Conservation (phyloP, 2,797 vertebrate species). For the Euphonia xanthogaster region DNA sequence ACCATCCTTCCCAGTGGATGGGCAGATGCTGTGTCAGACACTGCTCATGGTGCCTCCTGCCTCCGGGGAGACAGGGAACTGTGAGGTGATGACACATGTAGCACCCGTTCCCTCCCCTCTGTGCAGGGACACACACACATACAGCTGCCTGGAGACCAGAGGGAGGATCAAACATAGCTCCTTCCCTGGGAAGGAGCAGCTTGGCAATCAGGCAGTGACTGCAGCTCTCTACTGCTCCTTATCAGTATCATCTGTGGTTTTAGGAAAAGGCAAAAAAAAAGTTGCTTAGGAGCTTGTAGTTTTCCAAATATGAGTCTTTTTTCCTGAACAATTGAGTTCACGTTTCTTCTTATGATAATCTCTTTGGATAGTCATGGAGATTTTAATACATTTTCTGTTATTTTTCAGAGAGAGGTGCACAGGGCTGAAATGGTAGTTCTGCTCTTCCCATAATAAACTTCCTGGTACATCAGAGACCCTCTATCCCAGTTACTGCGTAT, state of each 20-base stretch:
- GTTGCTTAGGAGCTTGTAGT: neutral
- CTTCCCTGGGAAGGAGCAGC: neutral
- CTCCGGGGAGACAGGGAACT: neutral
- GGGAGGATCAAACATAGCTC: neutral
- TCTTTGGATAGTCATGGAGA: neutral
- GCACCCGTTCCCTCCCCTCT: neutral
- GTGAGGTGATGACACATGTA: neutral
- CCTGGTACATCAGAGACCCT: neutral
- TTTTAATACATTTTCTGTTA: neutral
- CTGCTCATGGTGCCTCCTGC: neutral
- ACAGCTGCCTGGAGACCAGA: neutral
- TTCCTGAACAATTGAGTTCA: neutral
- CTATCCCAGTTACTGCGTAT: neutral
- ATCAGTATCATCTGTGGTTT: neutral
- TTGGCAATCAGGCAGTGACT: neutral
- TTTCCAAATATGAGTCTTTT: neutral
- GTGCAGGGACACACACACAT: neutral
- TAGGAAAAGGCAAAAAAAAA: neutral
- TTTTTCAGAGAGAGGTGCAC: neutral
- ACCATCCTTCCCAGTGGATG: fast-evolving
- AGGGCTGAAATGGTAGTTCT: neutral
- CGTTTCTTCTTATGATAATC: neutral
- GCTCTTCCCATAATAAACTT: neutral
- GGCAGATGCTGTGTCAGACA: neutral
- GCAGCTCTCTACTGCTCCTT: neutral